Base-by-base conservation (phyloP, 2,113 vertebrate species). In the Epinephelus lanceolatus region DNA sequence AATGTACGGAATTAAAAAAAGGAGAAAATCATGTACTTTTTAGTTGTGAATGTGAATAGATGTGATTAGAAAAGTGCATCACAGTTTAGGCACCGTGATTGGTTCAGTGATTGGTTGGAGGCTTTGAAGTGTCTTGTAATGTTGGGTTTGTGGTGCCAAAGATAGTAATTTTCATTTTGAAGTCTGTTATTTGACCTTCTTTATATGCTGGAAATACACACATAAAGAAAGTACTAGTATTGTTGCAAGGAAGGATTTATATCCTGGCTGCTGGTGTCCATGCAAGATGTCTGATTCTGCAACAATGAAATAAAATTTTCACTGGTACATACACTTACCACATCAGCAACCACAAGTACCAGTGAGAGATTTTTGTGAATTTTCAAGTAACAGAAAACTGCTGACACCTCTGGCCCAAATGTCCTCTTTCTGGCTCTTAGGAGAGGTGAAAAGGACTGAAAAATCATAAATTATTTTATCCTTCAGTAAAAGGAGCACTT, bases 91-190 rank as follows among this genome's bases (percentile, higher is more conserved):
- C 76, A 47, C 21, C 47, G 57, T 66, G 47, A 77, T 33, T 75
- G 52, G 37, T 45, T 30, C 47, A 17, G 30, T 59, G 69, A 61
- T 78, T 81, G 65, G 49, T 8, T 49, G 14, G 55, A 76, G n/a
- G 70, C 25, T 74, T 78, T 74, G 40, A 78, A 74, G 63, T 73
- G 33, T 65, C 21, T 42, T 68, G 23, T 52, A 80, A 66, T 72
- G 55, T 30, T 27, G 52, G 53, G 53, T 87, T 70, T 66, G n/a
- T 59, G 37, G 2, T 9, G 30, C 49, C 27, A 70, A 65, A 0
- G 13, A 45, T 0, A 53, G 45, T 61, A 5, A 77, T 61, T 78
- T 66, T 51, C 27, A 69, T 71, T 76, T 18, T 74, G 42, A 73
- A 40, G 37, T 25, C 45, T 63, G 57, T 77, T 53, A 76, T 76